phyloP scores from a whole-genome alignment of 2,113 vertebrate species.

The Hyperoodon ampullatus region DNA sequence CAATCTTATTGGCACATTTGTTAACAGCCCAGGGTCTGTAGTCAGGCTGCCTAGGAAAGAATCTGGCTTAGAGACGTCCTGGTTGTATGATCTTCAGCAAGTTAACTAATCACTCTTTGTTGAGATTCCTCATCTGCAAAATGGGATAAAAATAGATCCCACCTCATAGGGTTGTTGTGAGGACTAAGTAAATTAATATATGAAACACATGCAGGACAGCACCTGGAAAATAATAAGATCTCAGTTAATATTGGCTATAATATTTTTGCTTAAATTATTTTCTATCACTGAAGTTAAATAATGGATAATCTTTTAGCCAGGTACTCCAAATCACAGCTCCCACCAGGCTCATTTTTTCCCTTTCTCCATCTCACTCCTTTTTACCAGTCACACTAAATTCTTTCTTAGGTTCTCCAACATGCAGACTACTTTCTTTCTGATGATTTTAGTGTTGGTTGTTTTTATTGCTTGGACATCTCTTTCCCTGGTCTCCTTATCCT shows the following conservation, averaged over 20 bases:
- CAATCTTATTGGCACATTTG: rapidly evolving
- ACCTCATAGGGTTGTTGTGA: neutral
- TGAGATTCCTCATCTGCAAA: neutral
- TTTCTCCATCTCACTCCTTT: neutral
- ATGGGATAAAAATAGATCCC: neutral
- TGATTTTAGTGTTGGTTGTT: neutral
- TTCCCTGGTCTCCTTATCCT: neutral
- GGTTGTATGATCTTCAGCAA: neutral
- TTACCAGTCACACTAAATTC: neutral
- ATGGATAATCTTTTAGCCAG: neutral
- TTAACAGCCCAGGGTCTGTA: neutral
- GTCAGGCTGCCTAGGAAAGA: neutral
- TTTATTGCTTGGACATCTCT: neutral
- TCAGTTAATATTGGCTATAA: neutral
- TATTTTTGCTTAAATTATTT: neutral
- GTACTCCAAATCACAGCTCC: neutral
- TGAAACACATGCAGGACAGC: neutral
- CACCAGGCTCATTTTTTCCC: too few species aligned
- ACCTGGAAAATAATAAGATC: neutral
- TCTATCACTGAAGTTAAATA: neutral
- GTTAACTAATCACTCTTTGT: neutral
- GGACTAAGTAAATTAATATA: neutral
- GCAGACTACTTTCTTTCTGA: neutral
- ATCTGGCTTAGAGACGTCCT: too few species aligned
- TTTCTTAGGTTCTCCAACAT: neutral